Base-by-base conservation (phyloP, 2,797 vertebrate species). In the Adelosebastes latens region DNA sequence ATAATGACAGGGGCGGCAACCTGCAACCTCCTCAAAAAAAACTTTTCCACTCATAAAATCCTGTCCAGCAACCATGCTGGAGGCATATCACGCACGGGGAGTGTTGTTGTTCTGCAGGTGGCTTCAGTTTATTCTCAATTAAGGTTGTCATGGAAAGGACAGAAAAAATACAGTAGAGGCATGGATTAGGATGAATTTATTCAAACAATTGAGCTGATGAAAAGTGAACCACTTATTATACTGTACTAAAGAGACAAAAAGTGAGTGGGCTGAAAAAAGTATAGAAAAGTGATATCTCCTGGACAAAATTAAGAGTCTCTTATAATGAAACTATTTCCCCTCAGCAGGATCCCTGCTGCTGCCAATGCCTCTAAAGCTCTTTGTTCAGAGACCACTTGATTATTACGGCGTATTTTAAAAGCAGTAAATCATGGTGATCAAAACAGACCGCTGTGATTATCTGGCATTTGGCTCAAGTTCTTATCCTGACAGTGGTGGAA, bases 401-500 rank as follows among this genome's bases (percentile, higher is more conserved):
- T 77, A 75, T 91, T 78, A 66, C 66, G 62, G 29, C 8, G 25
- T 68, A 20, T 8, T 83, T 83, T 78, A 62, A 87, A 78, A 77
- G 59, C 69, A 78, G 52, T 71, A 79, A 86, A 63, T 78, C 63
- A 63, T 12, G n/a, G 22, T 84, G 73, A 90, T 89, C 77, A 81
- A 67, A 88, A 84, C 58, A 88, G 59, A 64, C 77, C 31, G 0
- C 72, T 83, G 70, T 70, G 34, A 90, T 91, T 86, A 84, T 88
- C 65, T 59, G 77, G 31, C 56, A 77, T 87, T 85, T 88, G 81
- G 75, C 80, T 82, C 52, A 58, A 49, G 58, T 69, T 82, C 66
- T 72, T 63, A 78, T 69, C 52, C 82, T 63, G 75, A 85, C 56
- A 76, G 60, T 77, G 81, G 75, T 67, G 74, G 36, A 9, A 68